Evolutionary conservation across 2,888 invertebrate genomes (phyloP).

Genomic region (Camptogramma bilineatum): DNA sequence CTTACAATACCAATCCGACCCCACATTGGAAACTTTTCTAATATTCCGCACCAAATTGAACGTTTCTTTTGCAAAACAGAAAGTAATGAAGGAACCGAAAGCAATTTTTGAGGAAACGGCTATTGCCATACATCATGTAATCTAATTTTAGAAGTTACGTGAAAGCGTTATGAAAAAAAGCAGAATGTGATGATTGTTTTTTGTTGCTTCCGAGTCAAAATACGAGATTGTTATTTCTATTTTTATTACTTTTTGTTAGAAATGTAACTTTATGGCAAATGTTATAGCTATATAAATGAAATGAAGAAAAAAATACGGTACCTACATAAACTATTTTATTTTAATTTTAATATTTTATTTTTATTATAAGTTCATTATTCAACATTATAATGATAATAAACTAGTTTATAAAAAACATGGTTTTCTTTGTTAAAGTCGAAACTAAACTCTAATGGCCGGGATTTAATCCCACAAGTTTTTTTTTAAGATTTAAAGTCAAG

Average conservation of each 20-base stretch:
- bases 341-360: too few species aligned
- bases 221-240: not conserved
- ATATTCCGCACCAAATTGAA: conserved; percentile 37
- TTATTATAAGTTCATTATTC: too few species aligned
- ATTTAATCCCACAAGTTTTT: too few species aligned
- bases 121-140: conserved; percentile 42
- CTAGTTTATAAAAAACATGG: too few species aligned
- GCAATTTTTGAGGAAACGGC: conserved; percentile 42
- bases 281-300: too few species aligned
- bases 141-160: conserved; percentile 25
- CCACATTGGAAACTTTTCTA: conserved; percentile 23
- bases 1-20: conserved; percentile 3
- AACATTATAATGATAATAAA: too few species aligned
- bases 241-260: not conserved
- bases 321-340: too few species aligned
- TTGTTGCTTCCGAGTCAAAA: conserved; percentile 6
- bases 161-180: conserved; percentile 17
- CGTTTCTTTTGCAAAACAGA: conserved; percentile 40
- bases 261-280: too few species aligned
- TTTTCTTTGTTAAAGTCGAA: too few species aligned
- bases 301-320: too few species aligned
- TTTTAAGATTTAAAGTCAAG: too few species aligned
- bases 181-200: not conserved
- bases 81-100: conserved; percentile 42
- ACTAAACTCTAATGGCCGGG: too few species aligned